Base-by-base conservation (phyloP, 2,797 vertebrate species). In the Petrocephalus schoutedeni region DNA sequence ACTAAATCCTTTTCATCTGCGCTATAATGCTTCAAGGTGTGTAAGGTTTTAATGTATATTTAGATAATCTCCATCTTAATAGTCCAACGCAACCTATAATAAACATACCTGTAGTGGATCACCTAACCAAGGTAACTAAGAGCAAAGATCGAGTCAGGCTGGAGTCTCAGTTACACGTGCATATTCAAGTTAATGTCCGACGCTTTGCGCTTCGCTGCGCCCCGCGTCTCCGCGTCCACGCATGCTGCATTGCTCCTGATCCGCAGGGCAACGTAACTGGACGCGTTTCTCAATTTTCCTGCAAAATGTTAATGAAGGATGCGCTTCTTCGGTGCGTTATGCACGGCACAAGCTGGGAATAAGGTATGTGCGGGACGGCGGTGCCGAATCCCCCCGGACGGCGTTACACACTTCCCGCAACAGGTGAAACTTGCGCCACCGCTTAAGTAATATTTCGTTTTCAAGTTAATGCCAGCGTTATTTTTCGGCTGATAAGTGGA, bases 361-460 rank as follows among this genome's bases (percentile, higher is more conserved):
- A n/a, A 9, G 41, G 74, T 49, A 41, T 49, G 51, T 12, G 23
- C 49, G 51, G 80, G 80, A 84, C 45, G 21, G 49, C 45, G 45
- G 9, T 6, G 21, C 21, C 80, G 10, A 54, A 53, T 71, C 45
- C 10, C 80, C 80, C 21, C 49, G 51, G 12, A 54, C 49, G n/a
- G 80, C 12, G 19, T 12, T 12, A 53, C 23, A 85, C 23, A 32
- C 41, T 57, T 87, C 9, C 32, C 59, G 49, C 87, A 88, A 84
- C 87, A 88, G 87, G 87, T 88, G 57, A 45, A 53, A 83, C 77
- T 57, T 51, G 23, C 36, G 51, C n/a, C 12, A 28, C 49, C 3
- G 59, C 82, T 64, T n/a, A 53, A 80, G 23, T 88, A 23, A n/a
- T 56, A 71, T 51, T 58, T n/a, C 36, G 4, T 54, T 84, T 53